Evolutionary conservation across 2,888 invertebrate genomes (phyloP).

Genomic region (Lochmaea capreae): DNA sequence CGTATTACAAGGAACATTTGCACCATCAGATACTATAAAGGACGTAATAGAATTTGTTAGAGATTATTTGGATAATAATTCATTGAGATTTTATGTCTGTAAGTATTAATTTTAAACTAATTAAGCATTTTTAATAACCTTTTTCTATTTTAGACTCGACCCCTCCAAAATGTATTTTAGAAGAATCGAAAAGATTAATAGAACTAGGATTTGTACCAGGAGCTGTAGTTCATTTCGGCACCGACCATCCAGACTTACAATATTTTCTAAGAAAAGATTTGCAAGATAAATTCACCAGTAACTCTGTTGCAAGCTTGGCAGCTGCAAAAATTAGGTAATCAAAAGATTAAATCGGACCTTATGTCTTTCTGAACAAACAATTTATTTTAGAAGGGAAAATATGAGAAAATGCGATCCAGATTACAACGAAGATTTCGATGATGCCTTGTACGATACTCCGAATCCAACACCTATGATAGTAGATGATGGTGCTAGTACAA

Average conservation of each 20-base stretch:
- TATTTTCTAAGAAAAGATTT: constrained; percentile 73
- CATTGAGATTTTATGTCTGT: constrained; percentile 83
- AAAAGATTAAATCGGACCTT: no score
- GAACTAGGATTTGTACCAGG: constrained; percentile 84
- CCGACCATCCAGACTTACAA: constrained; percentile 61
- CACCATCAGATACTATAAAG: constrained; percentile 79
- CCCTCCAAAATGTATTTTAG: constrained; percentile 81
- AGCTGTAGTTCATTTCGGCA: constrained; percentile 80
- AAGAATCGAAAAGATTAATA: constrained; percentile 72
- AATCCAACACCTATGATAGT: constrained; percentile 44
- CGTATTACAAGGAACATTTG: constrained; percentile 88
- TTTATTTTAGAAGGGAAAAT: constrained; percentile 47
- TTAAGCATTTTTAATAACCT: constrained; percentile 7
- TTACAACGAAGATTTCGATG: constrained; percentile 49
- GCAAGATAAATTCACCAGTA: constrained; percentile 73
- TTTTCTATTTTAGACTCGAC: constrained; percentile 76
- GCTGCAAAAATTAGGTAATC: constrained; percentile 75
- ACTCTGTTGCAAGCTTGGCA: constrained; percentile 75
- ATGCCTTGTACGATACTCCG: constrained; percentile 30
- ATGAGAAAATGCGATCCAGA: constrained; percentile 44
- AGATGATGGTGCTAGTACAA: constrained; percentile 59
- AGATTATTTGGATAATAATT: constrained; percentile 75
- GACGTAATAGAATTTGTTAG: constrained; percentile 81
- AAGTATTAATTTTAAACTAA: constrained; percentile 63
- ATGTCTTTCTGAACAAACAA: not conserved